Evolutionary conservation across 2,888 invertebrate genomes (phyloP).

Genomic region (Lithodes maja): DNA sequence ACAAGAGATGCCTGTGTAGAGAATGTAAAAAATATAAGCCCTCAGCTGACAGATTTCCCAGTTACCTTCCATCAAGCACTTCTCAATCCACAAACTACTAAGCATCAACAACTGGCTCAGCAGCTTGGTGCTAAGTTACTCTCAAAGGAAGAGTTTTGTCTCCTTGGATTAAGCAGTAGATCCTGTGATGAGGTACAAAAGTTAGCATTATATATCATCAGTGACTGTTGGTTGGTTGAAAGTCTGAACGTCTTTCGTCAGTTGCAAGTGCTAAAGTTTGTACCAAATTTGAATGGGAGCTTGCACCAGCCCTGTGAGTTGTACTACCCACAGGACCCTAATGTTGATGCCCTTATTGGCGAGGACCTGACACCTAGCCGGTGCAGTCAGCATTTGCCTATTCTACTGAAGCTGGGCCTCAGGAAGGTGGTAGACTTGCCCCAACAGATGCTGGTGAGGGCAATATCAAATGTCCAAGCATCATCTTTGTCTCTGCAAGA

Average conservation of each 20-base stretch:
- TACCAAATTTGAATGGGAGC: conserved; percentile 4
- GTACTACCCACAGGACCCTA: conserved; percentile 35
- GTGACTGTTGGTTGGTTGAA: background rate
- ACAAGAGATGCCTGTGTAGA: conserved; percentile 10
- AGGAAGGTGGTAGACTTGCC: conserved; percentile 26
- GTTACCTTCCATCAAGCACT: conserved; percentile 5
- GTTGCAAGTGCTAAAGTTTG: conserved; percentile 19
- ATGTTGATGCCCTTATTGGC: conserved; percentile 32
- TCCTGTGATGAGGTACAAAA: background rate
- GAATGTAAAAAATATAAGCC: conserved; percentile 11
- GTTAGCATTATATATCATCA: conserved; percentile 28
- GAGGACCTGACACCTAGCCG: background rate
- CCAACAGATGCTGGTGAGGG: background rate
- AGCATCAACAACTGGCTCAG: background rate
- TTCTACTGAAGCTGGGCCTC: conserved; percentile 29
- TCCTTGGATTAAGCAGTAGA: background rate
- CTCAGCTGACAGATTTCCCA: conserved; percentile 15
- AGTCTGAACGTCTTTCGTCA: background rate
- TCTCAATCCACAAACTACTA: background rate
- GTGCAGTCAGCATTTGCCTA: conserved; percentile 3
- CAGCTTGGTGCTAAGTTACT: conserved; percentile 19
- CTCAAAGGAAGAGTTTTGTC: conserved; percentile 24
- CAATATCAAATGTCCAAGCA: conserved; percentile 2
- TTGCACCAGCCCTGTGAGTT: conserved; percentile 21
- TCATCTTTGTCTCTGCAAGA: background rate